Base-by-base conservation (phyloP, 53 echinoderm and acorn worm genomes). In the Hippasteria phrygiana region DNA sequence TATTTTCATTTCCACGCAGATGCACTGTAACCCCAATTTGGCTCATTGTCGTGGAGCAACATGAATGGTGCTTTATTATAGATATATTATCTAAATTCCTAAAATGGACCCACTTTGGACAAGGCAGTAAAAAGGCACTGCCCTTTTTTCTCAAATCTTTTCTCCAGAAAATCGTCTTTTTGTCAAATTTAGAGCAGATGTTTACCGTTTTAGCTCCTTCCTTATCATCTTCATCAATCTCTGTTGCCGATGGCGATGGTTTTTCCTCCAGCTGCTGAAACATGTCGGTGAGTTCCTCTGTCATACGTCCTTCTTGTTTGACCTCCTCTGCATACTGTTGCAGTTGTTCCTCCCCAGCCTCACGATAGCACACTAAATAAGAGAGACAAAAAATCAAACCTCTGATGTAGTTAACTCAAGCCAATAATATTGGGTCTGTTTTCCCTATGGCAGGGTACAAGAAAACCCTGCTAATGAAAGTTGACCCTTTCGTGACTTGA, bases 241-340 rank as follows among this genome's bases (percentile, higher is more conserved):
- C 73, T 1, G n/a, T 40, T 36, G 80, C 40, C 39, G 83, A 12
- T 39, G 71, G 12, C 45, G 75, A 12, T 7, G 91, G 88, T 20
- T 83, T 89, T 5, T 92, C 93, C 45, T 92, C 90, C 45, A 95
- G 89, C 40, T 95, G 93, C 27, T 87, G 53, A 69, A 95, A 93
- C 59, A 95, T 91, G 34, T 87, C 82, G 8, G 87, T 93, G 82
- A 95, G 86, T 31, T 95, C 95, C 28, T 95, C 93, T 0, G 95
- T 93, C 93, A 95, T 95, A 20, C 93, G 46, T 12, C 95, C 95
- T 51, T 93, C 95, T 31, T 91, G 91, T 56, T 87, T 82, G 42
- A 95, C 93, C 70, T 92, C 93, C 70, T 93, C 95, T 27, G 91
- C 90, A 54, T 91, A 95, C 16, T 91, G 92, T 62, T 95, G 71